Percentiles rank a stretch among this genome's conserved stretches.
Evolutionary conservation across 1,140 invertebrate genomes (phyloP).

Genomic region (Wasmannia auropunctata): DNA sequence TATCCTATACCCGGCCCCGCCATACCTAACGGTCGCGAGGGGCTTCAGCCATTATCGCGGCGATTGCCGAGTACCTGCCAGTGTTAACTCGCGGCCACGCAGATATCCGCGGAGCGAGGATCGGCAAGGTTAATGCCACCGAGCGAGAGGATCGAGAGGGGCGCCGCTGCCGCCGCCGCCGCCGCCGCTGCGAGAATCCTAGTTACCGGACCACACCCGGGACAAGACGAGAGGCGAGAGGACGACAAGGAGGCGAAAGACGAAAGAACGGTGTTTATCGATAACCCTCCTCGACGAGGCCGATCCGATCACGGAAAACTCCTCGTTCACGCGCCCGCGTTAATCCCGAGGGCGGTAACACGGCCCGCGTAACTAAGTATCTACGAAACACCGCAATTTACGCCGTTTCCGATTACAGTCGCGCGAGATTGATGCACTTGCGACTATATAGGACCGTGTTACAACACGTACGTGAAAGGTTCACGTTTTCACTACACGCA

Average conservation of each 20-base stretch:
- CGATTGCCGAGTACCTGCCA: slow-evolving; percentile 70
- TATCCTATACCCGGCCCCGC: slow-evolving; percentile 60
- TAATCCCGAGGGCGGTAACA: slow-evolving; percentile 23
- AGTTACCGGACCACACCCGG: slow-evolving; percentile 75
- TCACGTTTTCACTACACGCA: background rate
- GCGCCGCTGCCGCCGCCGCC: too few relatives aligned
- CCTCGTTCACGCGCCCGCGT: slow-evolving; percentile 3
- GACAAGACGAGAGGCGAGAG: slow-evolving; percentile 13
- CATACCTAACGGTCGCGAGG: slow-evolving; percentile 76
- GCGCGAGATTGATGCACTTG: background rate
- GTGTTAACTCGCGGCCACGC: slow-evolving; percentile 70
- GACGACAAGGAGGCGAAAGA: background rate
- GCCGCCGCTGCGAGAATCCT: slow-evolving; percentile 74
- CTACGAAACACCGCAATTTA: slow-evolving; percentile 32
- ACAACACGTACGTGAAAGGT: background rate
- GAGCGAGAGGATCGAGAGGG: slow-evolving; percentile 54
- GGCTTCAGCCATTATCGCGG: slow-evolving; percentile 72
- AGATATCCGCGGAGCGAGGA: slow-evolving; percentile 64
- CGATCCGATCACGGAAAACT: background rate
- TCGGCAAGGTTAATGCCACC: slow-evolving; percentile 79
- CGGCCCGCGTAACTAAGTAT: background rate
- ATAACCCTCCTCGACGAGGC: background rate
- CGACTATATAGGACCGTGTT: background rate
- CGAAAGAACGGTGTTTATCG: background rate
- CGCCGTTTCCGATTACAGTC: slow-evolving; percentile 1